These are phyloP conservation scores for Xiphophorus birchmanni DNA, from an alignment of 2,797 vertebrate genomes.

Conservation along the genomic window DNA sequence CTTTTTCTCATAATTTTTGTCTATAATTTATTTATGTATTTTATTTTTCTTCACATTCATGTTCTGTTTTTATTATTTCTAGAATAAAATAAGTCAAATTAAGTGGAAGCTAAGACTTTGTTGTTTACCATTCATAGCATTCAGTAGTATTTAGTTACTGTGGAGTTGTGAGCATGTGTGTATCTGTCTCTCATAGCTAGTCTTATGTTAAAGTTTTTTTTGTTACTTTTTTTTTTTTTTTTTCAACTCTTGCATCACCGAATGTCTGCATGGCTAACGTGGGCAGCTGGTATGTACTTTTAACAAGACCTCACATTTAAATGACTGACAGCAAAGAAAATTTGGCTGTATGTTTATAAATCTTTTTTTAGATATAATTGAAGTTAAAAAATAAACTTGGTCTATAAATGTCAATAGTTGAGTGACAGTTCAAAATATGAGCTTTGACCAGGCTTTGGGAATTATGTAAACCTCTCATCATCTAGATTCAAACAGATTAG, in stretches of 20 bases:
- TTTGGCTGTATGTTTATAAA: background rate
- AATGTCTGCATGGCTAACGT: conserved; percentile 8
- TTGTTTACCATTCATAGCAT: background rate
- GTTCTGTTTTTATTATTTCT: background rate
- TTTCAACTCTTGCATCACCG: conserved; percentile 8
- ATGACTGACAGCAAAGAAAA: conserved; percentile 10
- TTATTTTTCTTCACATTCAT: background rate
- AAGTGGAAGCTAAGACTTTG: background rate
- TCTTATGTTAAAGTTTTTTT: conserved; percentile 3
- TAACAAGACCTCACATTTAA: conserved; percentile 15
- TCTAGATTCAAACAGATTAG: conserved; percentile 67
- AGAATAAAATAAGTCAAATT: background rate
- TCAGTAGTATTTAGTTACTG: background rate
- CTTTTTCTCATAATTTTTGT: background rate
- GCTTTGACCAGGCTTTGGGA: conserved; percentile 68
- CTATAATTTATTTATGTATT: too few relatives aligned
- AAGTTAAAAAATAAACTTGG: conserved; percentile 7
- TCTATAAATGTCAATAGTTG: conserved; percentile 11
- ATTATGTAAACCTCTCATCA: conserved; percentile 73
- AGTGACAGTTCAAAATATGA: conserved; percentile 42
- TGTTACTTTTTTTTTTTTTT: conserved; percentile 1
- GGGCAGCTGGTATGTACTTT: conserved; percentile 11
- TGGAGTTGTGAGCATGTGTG: background rate
- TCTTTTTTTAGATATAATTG: background rate
- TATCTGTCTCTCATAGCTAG: background rate